Evolutionary conservation across 2,888 invertebrate genomes (phyloP).

Genomic region (Ormyrus labotus): DNA sequence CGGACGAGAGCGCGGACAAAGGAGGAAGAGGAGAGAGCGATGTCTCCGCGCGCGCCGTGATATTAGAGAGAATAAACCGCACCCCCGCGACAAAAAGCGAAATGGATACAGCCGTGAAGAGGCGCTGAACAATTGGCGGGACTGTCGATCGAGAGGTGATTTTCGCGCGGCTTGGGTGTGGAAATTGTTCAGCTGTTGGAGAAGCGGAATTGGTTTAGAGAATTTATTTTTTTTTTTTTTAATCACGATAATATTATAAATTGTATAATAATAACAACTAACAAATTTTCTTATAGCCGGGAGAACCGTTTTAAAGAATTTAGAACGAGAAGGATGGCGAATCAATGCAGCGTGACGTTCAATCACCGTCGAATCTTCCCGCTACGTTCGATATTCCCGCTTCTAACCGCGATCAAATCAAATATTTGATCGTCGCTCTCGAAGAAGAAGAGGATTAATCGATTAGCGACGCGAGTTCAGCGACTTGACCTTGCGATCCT

Average conservation of each 20-base stretch:
- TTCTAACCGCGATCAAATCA: constrained; percentile 4
- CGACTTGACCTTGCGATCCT: constrained; percentile 18
- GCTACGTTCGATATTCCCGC: too few species aligned
- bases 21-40: background rate
- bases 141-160: too few species aligned
- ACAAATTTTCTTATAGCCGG: too few species aligned
- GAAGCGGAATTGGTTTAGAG: too few species aligned
- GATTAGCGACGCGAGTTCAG: constrained; percentile 22
- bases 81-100: background rate
- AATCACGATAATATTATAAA: too few species aligned
- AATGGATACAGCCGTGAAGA: constrained; percentile 17
- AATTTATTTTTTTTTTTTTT: too few species aligned
- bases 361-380: constrained; percentile 6
- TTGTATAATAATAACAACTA: too few species aligned
- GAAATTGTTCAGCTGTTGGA: too few species aligned
- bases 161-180: too few species aligned
- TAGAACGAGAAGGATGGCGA: background rate
- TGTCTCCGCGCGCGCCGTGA: background rate
- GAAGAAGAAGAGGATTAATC: constrained; percentile 1
- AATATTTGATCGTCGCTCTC: constrained; percentile 32
- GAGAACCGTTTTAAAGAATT: too few species aligned
- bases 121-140: background rate
- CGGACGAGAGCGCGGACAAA: background rate
- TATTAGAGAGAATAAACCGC: constrained; percentile 6
- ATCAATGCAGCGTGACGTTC: constrained; percentile 25